These are phyloP conservation scores for Neoseiulus cucumeris DNA, from an alignment of 1,140 invertebrate genomes.

Conservation along the genomic window DNA sequence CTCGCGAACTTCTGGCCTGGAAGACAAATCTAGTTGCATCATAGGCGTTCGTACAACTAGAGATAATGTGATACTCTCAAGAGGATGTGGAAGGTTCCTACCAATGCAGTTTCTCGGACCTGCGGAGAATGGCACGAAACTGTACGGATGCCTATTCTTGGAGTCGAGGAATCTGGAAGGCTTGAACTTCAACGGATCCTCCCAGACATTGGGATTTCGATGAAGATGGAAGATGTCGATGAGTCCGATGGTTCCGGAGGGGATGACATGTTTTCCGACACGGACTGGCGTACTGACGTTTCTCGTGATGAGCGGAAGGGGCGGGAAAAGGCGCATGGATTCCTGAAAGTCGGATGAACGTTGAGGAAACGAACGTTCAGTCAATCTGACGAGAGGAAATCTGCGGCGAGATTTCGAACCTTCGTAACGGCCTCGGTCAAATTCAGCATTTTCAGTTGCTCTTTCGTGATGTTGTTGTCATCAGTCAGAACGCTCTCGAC, in stretches of 20 bases:
- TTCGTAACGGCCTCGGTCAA: background rate
- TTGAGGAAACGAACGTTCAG: background rate
- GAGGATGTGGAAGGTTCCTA: too few relatives aligned
- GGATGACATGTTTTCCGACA: background rate
- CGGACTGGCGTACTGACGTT: conserved; percentile 24
- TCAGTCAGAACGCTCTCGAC: background rate
- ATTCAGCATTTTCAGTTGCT: background rate
- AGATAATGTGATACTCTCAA: too few relatives aligned
- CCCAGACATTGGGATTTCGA: conserved; percentile 43
- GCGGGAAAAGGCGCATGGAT: conserved; percentile 39
- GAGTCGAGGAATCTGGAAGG: conserved; percentile 20
- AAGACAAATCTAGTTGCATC: conserved; percentile 10
- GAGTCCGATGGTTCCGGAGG: background rate
- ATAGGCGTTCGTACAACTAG: too few relatives aligned
- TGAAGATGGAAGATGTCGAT: conserved; percentile 33
- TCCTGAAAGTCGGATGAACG: conserved; percentile 30
- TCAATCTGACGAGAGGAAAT: too few relatives aligned
- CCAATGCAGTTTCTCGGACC: conserved; percentile 33
- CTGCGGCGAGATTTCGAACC: background rate
- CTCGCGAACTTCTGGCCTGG: conserved; percentile 22
- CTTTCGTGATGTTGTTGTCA: background rate
- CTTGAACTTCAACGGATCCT: conserved; percentile 43
- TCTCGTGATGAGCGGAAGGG: conserved; percentile 35
- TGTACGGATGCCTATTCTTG: conserved; percentile 45
- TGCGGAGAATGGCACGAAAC: conserved; percentile 60